These are phyloP conservation scores for Steinernema carpocapsae DNA, from an alignment of 2,888 invertebrate species.

Conservation along the genomic window DNA sequence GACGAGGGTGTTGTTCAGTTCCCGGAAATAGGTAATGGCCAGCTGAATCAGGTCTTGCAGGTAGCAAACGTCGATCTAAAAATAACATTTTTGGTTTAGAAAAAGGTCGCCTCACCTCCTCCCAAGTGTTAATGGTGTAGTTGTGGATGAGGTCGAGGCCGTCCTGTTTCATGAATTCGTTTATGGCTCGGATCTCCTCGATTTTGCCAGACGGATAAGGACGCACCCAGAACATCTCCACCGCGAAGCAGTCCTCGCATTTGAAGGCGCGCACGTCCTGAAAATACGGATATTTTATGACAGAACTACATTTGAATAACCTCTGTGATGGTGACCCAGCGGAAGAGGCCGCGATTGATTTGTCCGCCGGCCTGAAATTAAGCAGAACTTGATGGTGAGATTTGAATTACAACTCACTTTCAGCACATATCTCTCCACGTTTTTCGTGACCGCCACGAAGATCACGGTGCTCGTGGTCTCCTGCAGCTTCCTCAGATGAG, in stretches of 20 bases:
- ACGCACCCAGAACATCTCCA: conserved; percentile 58
- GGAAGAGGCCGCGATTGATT: conserved; percentile 31
- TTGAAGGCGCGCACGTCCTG: conserved; percentile 65
- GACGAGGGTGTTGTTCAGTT: conserved; percentile 37
- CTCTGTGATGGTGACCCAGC: conserved; percentile 19
- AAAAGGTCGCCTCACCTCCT: conserved; percentile 49
- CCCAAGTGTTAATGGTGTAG: conserved; percentile 55
- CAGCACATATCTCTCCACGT: conserved; percentile 57
- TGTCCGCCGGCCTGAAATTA: background rate
- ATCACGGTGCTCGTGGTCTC: conserved; percentile 54
- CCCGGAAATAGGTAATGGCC: conserved; percentile 41
- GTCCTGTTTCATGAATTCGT: conserved; percentile 57
- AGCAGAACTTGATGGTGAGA: background rate
- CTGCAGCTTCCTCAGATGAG: conserved; percentile 47
- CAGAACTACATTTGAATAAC: conserved; percentile 24
- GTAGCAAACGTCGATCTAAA: conserved; percentile 42
- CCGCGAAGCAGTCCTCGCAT: conserved; percentile 60
- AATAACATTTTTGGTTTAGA: conserved; percentile 27
- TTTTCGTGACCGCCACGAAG: conserved; percentile 59
- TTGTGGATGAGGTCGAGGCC: conserved; percentile 58
- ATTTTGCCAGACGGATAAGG: conserved; percentile 46
- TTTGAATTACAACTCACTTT: conserved; percentile 43
- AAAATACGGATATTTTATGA: background rate
- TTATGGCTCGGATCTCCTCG: conserved; percentile 53
- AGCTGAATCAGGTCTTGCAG: conserved; percentile 41